Evolutionary conservation across 2,113 vertebrate species (phyloP).

Genomic region (Gracilinanus agilis): DNA sequence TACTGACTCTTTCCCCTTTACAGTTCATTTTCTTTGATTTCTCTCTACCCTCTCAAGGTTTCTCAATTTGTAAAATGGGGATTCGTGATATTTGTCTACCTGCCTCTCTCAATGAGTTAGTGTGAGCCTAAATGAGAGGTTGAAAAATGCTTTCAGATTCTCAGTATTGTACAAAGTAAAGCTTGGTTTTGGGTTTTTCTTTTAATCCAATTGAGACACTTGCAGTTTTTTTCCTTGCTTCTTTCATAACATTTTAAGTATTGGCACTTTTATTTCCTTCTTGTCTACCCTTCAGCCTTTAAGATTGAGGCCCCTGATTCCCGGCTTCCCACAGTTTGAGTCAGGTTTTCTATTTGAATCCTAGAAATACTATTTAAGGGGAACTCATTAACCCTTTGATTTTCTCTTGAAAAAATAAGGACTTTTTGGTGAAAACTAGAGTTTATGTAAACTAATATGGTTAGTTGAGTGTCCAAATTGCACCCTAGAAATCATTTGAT

Average conservation of each 20-base stretch:
- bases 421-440: constrained; percentile 7
- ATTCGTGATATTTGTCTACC: not conserved
- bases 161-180: not conserved
- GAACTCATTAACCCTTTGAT: constrained; percentile 26
- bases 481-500: constrained; percentile 20
- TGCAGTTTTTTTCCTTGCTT: constrained; percentile 37
- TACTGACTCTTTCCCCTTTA: not conserved
- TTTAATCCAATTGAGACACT: not conserved
- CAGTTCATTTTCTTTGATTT: not conserved
- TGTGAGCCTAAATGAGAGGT: constrained; percentile 22
- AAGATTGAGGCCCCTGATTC: constrained; percentile 31
- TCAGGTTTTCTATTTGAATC: constrained; percentile 35
- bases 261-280: constrained; percentile 46
- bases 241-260: constrained; percentile 11
- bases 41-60: constrained; percentile 47
- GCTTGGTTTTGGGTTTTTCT: not conserved
- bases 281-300: constrained; percentile 10
- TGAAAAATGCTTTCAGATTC: constrained; percentile 26
- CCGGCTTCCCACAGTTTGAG: constrained; percentile 31
- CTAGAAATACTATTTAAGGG: constrained; percentile 45
- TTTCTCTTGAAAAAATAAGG: constrained; percentile 44
- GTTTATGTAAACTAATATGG: constrained; percentile 15
- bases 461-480: constrained; percentile 52
- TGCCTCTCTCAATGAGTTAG: constrained; percentile 31
- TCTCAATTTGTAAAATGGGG: not conserved